Conservation (phyloP, 2,113 vertebrate genomes). For the Nannospalax galili region DNA sequence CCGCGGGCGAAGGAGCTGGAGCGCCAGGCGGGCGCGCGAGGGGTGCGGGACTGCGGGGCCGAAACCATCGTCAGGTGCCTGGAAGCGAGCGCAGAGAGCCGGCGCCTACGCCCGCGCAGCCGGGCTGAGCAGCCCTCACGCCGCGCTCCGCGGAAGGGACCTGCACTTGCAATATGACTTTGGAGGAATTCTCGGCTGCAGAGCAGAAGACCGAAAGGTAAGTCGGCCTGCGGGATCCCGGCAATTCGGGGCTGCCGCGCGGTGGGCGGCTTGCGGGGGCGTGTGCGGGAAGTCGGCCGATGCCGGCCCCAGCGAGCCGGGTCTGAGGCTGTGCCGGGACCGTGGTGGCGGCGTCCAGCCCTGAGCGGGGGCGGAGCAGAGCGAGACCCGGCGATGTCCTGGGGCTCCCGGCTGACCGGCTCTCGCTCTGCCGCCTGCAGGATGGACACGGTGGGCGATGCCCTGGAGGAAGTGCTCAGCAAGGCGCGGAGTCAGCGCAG, state of each 20-base stretch:
- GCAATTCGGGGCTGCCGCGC: no score
- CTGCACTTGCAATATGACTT: slow-evolving; percentile 84
- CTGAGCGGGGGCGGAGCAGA: no score
- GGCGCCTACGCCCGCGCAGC: slow-evolving; percentile 55
- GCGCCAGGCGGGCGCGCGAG: background rate
- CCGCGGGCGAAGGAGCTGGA: background rate
- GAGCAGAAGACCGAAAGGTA: slow-evolving; percentile 86
- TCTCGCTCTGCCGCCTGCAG: slow-evolving; percentile 77
- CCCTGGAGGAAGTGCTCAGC: slow-evolving; percentile 94
- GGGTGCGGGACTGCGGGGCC: background rate
- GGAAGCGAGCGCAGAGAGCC: slow-evolving; percentile 9
- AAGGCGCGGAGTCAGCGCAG: slow-evolving; percentile 94
- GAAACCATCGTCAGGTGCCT: background rate
- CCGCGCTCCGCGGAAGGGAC: slow-evolving; percentile 60
- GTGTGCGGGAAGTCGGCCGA: no score
- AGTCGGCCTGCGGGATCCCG: background rate
- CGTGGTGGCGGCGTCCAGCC: no score
- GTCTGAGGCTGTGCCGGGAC: no score
- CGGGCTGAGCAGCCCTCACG: slow-evolving; percentile 64
- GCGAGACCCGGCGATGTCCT: no score
- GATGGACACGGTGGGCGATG: slow-evolving; percentile 95
- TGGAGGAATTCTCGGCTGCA: slow-evolving; percentile 86
- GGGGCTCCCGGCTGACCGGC: background rate
- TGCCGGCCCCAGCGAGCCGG: no score
- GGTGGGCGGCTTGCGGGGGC: no score